Conservation (phyloP, 1,140 invertebrate genomes). For the Odontomachus brunneus region DNA sequence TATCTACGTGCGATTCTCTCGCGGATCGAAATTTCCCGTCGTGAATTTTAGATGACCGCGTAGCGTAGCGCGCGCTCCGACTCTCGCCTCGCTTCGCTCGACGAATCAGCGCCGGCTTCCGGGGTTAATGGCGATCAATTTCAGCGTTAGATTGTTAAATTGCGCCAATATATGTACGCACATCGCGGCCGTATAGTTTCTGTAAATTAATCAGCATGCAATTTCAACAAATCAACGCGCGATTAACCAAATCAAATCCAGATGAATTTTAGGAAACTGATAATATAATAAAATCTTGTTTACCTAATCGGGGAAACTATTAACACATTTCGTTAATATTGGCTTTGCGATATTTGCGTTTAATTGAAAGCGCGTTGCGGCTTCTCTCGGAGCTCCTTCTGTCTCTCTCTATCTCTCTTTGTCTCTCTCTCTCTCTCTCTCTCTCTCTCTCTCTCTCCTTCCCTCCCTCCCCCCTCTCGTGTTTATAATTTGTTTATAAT, state of each 20-base stretch:
- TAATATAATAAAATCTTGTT: constrained; percentile 28
- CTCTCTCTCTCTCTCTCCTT: background rate
- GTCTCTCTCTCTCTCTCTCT: background rate
- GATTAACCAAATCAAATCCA: constrained; percentile 38
- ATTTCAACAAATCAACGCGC: constrained; percentile 39
- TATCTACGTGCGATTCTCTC: too few relatives aligned
- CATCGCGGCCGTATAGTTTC: constrained; percentile 3
- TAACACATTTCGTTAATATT: constrained; percentile 24
- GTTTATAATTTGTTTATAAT: background rate
- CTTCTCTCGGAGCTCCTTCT: background rate
- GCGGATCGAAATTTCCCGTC: background rate
- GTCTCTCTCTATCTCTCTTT: too few relatives aligned
- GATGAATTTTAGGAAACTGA: constrained; percentile 11
- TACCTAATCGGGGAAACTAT: constrained; percentile 1
- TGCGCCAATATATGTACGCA: background rate
- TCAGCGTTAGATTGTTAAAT: constrained; percentile 28
- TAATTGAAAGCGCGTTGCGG: background rate
- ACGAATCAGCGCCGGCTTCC: background rate
- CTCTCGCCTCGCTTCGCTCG: too few relatives aligned
- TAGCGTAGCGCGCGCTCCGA: too few relatives aligned
- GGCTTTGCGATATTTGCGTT: background rate
- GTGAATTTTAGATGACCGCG: background rate
- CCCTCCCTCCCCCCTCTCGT: too few relatives aligned
- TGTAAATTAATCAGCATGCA: background rate
- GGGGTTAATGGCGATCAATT: constrained; percentile 33